These are phyloP conservation scores for Andrena chrysosceles DNA, from an alignment of 2,888 invertebrate species.

Conservation along the genomic window DNA sequence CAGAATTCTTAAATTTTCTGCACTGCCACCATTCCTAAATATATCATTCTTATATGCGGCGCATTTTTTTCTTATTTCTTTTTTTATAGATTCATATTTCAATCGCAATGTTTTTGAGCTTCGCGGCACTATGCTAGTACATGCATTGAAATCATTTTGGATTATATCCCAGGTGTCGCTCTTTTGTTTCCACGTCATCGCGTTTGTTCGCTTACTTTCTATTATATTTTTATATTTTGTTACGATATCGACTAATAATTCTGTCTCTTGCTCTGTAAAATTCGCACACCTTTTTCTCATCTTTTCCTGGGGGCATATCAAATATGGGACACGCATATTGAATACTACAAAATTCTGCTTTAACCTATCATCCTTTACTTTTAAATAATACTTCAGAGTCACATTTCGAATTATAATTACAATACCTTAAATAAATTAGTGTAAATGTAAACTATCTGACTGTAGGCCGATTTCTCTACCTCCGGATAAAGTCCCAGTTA, in stretches of 20 bases:
- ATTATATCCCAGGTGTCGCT: not conserved
- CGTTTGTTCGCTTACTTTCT: not conserved
- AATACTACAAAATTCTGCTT: not conserved
- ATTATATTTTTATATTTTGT: not conserved
- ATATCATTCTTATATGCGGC: not conserved
- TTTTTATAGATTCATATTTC: conserved; percentile 2
- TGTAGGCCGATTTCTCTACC: not conserved
- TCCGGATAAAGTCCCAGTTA: not conserved
- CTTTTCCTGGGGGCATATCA: no score
- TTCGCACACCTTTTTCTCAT: not conserved
- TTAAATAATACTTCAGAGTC: not conserved
- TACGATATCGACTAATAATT: not conserved
- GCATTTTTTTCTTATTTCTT: not conserved
- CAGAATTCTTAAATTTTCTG: not conserved
- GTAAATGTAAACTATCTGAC: not conserved
- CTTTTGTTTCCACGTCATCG: not conserved
- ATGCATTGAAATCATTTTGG: not conserved
- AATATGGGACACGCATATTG: not conserved
- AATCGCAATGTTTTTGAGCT: not conserved
- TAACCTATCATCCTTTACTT: not conserved
- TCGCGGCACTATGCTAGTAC: not conserved
- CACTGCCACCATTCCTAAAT: not conserved
- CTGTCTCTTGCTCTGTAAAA: not conserved
- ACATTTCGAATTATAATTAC: not conserved
- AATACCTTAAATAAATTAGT: not conserved